Evolutionary conservation across 1,140 invertebrate genomes (phyloP), one percentile per base, ranked within the genome.

Genomic region (Drosophila carrolli): DNA sequence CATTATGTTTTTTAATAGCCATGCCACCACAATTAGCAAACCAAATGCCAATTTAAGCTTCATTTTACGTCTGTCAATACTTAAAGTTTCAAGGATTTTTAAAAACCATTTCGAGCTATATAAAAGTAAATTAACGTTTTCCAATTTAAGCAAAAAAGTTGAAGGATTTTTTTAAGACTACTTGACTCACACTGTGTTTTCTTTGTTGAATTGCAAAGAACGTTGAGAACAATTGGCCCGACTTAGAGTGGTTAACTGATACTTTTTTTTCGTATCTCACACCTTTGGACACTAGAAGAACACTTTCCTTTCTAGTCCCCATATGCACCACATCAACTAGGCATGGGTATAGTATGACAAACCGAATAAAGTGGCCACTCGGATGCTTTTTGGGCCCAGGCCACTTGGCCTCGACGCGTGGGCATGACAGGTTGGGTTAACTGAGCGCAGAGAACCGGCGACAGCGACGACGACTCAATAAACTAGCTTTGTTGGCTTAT

Each of bases 321-420:
- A 38, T 44, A 68, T 68, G 61, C 62, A n/a, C 19, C 19, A 29
- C 38, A 65, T 37, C 37, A 13, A 44, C 40, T 65, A 11, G 65
- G 23, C 37, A 50, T 62, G 48, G 61, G 61, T 53, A 54, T 66
- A 54, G 65, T 71, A 46, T 70, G 65, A 70, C 68, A 50, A 41
- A 44, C 16, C 60, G 58, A 46, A 58, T 63, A 27, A 55, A 37
- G 46, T 71, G 67, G 67, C 53, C 68, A 71, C 66, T 58, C 53
- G 65, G 48, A 48, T 71, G 67, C 67, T 14, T 67, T 71, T 80
- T 54, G 63, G 70, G 51, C 58, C 65, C 80, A 57, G 74, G 71
- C 75, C 79, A 82, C 75, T 82, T 85, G 82, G 82, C 82, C 83
- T 86, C 78, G 71, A 76, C 79, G 85, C 75, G 82, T 86, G 82